Base-by-base conservation (phyloP, 2,113 vertebrate genomes). In the Hypocryptadius cinnamomeus region DNA sequence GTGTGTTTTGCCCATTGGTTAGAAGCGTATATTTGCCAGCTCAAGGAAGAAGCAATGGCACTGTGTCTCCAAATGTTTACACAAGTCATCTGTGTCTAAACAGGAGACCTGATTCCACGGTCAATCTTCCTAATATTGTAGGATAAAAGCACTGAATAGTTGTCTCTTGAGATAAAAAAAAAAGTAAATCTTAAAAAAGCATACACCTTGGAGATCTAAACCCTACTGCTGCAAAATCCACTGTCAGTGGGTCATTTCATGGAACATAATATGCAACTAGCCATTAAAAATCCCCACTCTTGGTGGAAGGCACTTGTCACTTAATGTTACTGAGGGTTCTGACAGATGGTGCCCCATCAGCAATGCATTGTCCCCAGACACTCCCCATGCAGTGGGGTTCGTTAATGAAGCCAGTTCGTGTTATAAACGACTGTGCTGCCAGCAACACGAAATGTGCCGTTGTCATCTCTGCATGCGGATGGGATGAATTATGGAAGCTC, bases 261-360 rank as follows among this genome's bases (percentile, higher is more conserved):
- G 53, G 74, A 71, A 63, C 48, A 77, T 59, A 76, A 28, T 39
- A 93, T 28, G 50, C 7, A 9, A 50, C 42, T 53, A 54, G 63
- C 51, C 77, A 61, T 71, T 91, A 85, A 93, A 94, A 87, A 69
- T 90, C 42, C 68, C 57, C 33, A 21, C 27, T 65, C 56, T 35
- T 84, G 63, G 73, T 72, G 87, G 77, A 91, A 84, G 63, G 79
- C 85, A 71, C 77, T 76, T 64, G 54, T 50, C 64, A 54, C 61
- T 95, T 87, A n/a, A n/a, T 66, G 66, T 78, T 90, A 77, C 50
- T 79, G 90, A 68, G 83, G 81, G 59, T 23, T 83, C 64, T 89
- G 93, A 96, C 95, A 96, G 92, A 94, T 95, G 93, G 79, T 72
- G 71, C 16, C 85, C 89, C 87, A 94, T 85, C 91, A 97, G 42